Evolutionary conservation across 2,113 vertebrate genomes (phyloP).

Genomic region (Crotophaga sulcirostris): DNA sequence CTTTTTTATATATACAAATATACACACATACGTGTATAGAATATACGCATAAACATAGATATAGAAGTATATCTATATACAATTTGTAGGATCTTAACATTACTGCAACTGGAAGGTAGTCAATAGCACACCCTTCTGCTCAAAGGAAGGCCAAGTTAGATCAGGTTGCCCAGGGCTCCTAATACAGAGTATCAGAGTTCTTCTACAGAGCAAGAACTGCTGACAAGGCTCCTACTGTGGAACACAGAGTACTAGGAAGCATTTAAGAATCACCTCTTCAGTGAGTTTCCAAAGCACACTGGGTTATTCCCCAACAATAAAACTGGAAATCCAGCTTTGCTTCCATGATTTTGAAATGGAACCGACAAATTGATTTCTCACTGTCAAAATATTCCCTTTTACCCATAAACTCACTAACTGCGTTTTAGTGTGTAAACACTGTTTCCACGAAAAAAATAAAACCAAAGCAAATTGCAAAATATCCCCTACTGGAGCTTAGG

Average conservation of each 20-base stretch:
- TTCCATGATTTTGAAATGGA: background rate
- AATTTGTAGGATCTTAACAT: background rate
- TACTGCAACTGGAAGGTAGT: background rate
- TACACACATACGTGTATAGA: fast-evolving
- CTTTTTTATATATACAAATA: background rate
- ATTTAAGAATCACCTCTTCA: background rate
- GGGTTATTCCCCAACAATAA: background rate
- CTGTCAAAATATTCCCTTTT: background rate
- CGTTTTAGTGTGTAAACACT: background rate
- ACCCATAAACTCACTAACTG: background rate
- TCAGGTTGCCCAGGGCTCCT: background rate
- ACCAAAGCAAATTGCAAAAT: background rate
- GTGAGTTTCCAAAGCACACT: background rate
- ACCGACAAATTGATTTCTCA: background rate
- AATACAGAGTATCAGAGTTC: background rate
- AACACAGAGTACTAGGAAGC: background rate
- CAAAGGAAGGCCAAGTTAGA: background rate
- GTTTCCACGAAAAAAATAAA: background rate
- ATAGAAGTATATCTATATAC: background rate
- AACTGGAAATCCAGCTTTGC: background rate
- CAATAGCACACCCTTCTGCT: background rate
- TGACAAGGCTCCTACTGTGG: background rate
- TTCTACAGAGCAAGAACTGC: background rate
- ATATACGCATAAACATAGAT: background rate
- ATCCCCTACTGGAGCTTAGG: background rate